Base-by-base conservation (phyloP, 1,140 invertebrate species). In the Eumaeus atala region DNA sequence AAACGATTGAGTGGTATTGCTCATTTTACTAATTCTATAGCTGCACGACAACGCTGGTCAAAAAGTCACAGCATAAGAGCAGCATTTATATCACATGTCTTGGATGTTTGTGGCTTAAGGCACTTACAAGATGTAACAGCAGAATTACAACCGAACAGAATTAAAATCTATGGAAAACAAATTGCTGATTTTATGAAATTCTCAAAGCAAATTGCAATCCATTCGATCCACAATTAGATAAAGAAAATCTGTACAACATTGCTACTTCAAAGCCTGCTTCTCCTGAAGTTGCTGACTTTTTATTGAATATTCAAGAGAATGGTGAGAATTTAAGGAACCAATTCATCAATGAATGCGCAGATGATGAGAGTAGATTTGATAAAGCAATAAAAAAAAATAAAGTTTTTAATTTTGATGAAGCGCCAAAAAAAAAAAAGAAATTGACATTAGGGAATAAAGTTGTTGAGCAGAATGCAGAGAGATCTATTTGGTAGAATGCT, bases 1-100 rank as follows among this genome's bases (percentile, higher is more conserved):
- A 66, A 48, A 51, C 42, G 51, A 35, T 40, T 66, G 3, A 67
- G 51, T 34, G 72, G 67, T 21, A 59, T 74, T 37, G 51, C 35
- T 14, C 60, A 71, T 12, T 59, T 70, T 40, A 70, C 64, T 18
- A 61, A 67, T 58, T 72, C 64, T 9, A 62, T 70, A 28, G 51
- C 64, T 42, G 67, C 67, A 9, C 50, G 70, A 16, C 67, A 70
- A 54, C 51, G 63, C n/a, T 70, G 64, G 64, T 7, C 48, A 50
- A 59, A 54, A 63, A 67, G 56, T 51, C 65, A 67, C 48, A 53
- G 37, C 9, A 54, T 64, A 50, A 56, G 64, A 58, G 57, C 64
- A 34, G 48, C 51, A 37, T 48, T 66, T 9, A 60, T 66, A 33
- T 66, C 64, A 37, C 64, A 74, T 18, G 56, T 58, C 21, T 16